These are phyloP conservation scores for Numida meleagris DNA, from an alignment of 2,113 vertebrate genomes.

Conservation along the genomic window DNA sequence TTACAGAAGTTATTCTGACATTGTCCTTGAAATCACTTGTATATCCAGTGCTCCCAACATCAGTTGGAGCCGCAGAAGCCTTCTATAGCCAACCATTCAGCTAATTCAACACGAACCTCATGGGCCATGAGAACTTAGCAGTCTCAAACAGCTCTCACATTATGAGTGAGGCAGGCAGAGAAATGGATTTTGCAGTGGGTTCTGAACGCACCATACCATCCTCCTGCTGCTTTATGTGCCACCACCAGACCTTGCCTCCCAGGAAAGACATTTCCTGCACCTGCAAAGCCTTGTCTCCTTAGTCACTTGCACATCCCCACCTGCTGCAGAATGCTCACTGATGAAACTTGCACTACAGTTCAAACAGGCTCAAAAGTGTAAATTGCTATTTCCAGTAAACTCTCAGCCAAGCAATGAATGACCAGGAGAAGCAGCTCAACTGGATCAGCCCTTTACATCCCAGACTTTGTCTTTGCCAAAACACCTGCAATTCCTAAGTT, in stretches of 20 bases:
- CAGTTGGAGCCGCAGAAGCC: neutral
- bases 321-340: rapidly evolving
- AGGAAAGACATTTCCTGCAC: neutral
- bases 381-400: neutral
- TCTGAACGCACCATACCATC: neutral
- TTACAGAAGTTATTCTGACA: neutral
- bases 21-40: neutral
- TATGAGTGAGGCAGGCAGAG: neutral
- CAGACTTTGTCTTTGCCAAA: neutral
- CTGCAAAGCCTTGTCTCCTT: constrained; percentile 1
- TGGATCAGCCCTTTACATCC: neutral
- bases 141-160: neutral
- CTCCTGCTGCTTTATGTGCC: neutral
- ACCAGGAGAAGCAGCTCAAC: neutral
- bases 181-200: neutral
- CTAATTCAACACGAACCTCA: rapidly evolving
- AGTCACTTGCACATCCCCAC: neutral
- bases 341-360: neutral
- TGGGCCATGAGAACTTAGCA: neutral
- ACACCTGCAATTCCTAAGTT: neutral
- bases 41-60: neutral
- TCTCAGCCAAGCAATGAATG: neutral
- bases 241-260: neutral
- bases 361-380: rapidly evolving
- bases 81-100: neutral